These are phyloP conservation scores for Hedychridium roseum DNA, from an alignment of 2,888 invertebrate species.

Conservation along the genomic window DNA sequence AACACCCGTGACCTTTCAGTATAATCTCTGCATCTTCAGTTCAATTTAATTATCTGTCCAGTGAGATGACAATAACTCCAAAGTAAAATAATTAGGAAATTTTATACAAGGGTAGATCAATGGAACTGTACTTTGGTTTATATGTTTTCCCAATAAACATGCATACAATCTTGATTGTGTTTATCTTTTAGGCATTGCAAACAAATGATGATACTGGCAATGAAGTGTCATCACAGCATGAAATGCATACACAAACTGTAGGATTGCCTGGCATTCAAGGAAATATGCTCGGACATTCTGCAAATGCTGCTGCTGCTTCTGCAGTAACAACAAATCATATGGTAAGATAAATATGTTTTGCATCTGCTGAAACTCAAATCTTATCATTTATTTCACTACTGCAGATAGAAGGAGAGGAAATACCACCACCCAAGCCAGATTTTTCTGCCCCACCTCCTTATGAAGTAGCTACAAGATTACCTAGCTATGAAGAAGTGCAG, in stretches of 20 bases:
- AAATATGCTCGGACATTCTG: constrained; percentile 38
- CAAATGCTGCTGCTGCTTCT: constrained; percentile 29
- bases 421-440: constrained; percentile 84
- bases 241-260: constrained; percentile 39
- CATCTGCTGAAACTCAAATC: not conserved
- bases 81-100: no score
- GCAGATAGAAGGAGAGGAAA: constrained; percentile 65
- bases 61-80: no score
- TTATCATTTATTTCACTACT: not conserved
- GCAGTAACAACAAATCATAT: constrained; percentile 20
- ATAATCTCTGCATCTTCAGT: no score
- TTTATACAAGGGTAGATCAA: no score
- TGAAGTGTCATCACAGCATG: constrained; percentile 28
- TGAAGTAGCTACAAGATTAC: constrained; percentile 84
- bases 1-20: no score
- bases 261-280: constrained; percentile 36
- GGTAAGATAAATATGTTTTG: constrained; percentile 20
- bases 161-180: not conserved
- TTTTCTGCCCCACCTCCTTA: constrained; percentile 90
- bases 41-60: no score
- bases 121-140: no score
- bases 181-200: constrained; percentile 30
- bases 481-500: constrained; percentile 92
- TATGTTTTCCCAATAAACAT: no score
- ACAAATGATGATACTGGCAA: constrained; percentile 31